Percentiles rank a stretch among this genome's conserved stretches.
Evolutionary conservation across 2,797 vertebrate genomes (phyloP).

Genomic region (Pseudochromis fuscus): DNA sequence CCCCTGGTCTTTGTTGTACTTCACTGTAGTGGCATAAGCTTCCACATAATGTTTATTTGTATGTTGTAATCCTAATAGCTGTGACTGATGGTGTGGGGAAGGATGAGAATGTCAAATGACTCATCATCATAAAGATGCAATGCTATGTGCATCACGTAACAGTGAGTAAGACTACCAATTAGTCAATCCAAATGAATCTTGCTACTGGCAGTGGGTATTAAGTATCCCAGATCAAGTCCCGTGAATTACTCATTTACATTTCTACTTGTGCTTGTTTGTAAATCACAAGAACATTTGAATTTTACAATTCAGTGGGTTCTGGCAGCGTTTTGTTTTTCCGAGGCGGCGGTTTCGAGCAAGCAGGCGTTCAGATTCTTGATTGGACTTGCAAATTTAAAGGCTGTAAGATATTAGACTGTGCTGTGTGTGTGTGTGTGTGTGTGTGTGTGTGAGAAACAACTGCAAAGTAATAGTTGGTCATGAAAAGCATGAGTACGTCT

Average conservation of each 20-base stretch:
- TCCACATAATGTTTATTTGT: conserved; percentile 46
- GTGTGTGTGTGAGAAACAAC: conserved; percentile 37
- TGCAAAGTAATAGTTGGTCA: conserved; percentile 10
- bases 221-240: conserved; percentile 48
- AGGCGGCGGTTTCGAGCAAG: conserved; percentile 29
- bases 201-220: conserved; percentile 52
- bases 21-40: conserved; percentile 35
- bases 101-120: conserved; percentile 72
- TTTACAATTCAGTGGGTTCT: conserved; percentile 47
- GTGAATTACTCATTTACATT: conserved; percentile 61
- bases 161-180: conserved; percentile 70
- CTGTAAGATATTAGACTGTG: conserved; percentile 20
- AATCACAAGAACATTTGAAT: conserved; percentile 68
- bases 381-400: conserved; percentile 47
- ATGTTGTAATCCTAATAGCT: conserved; percentile 41
- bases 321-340: conserved; percentile 39
- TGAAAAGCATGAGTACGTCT: conserved; percentile 24
- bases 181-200: conserved; percentile 66
- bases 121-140: conserved; percentile 63
- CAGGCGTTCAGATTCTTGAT: conserved; percentile 19
- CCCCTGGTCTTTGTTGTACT: conserved; percentile 33
- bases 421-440: conserved; percentile 22
- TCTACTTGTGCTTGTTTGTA: conserved; percentile 49
- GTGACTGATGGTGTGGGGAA: conserved; percentile 56
- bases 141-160: conserved; percentile 59